These are phyloP conservation scores for Amblyornis subalaris DNA, from an alignment of 2,113 vertebrate species.

Conservation along the genomic window DNA sequence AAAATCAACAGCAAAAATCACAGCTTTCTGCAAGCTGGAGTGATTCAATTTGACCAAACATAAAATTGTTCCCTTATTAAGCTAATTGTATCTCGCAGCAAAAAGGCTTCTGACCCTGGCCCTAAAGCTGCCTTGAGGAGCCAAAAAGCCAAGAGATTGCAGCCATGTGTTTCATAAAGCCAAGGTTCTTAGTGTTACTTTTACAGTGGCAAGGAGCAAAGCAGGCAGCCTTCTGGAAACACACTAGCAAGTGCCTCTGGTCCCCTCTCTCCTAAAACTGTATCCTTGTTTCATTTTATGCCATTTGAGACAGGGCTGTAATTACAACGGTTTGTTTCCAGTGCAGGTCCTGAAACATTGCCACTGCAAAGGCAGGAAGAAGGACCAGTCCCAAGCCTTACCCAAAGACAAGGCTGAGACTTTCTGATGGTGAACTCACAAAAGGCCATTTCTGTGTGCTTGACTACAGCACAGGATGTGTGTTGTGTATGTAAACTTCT, in stretches of 20 bases:
- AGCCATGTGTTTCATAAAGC: not conserved
- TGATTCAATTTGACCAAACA: not conserved
- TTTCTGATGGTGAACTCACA: not conserved
- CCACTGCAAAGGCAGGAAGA: not conserved
- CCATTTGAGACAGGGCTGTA: not conserved
- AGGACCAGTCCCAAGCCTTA: too few relatives aligned
- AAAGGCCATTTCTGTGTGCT: not conserved
- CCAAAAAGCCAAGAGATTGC: not conserved
- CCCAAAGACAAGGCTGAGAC: not conserved
- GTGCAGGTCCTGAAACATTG: not conserved
- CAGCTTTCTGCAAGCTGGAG: not conserved
- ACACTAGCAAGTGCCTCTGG: accelerated
- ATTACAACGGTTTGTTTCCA: not conserved
- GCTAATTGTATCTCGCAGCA: not conserved
- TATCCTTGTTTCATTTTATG: not conserved
- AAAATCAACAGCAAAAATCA: slow-evolving; percentile 7
- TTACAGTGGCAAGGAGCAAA: not conserved
- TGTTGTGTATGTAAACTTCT: not conserved
- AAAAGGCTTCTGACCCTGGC: not conserved
- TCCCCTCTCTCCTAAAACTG: not conserved
- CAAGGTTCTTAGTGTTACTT: not conserved
- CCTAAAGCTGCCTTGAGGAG: not conserved
- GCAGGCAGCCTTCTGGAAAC: not conserved
- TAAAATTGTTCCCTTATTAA: not conserved
- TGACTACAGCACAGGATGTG: accelerated